phyloP scores from a whole-genome alignment of 2,888 invertebrate genomes.

The Alentia gelatinosa region DNA sequence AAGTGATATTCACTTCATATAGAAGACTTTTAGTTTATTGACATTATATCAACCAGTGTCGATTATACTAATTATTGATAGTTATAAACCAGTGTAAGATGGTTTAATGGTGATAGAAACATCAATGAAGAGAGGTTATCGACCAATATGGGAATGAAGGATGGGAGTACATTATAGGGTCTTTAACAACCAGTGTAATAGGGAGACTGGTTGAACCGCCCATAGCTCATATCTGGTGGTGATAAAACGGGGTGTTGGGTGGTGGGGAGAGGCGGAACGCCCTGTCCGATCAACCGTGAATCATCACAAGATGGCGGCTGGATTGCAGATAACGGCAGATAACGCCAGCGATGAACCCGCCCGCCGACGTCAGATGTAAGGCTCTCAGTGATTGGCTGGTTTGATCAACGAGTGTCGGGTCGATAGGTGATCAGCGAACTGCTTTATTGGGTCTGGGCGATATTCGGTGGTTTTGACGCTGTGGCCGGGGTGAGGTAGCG shows the following conservation, averaged over 20 bases:
- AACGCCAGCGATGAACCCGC: background rate
- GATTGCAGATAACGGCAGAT: conserved; percentile 16
- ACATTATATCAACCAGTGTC: too few species aligned
- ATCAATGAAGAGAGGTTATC: too few species aligned
- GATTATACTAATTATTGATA: too few species aligned
- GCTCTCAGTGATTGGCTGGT: background rate
- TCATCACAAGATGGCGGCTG: conserved; percentile 13
- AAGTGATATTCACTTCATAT: too few species aligned
- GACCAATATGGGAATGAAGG: too few species aligned
- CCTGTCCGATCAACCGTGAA: conserved; percentile 24
- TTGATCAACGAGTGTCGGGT: background rate
- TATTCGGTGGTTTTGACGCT: background rate
- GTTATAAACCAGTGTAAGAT: too few species aligned
- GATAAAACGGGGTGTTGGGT: background rate
- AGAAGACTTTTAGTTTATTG: too few species aligned
- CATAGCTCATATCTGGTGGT: background rate
- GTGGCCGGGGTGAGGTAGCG: background rate
- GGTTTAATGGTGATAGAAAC: too few species aligned
- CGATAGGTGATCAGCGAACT: conserved; percentile 37
- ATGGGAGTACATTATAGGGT: too few species aligned
- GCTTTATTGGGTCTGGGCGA: conserved; percentile 20
- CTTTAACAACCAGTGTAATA: background rate
- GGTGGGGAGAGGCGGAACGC: background rate
- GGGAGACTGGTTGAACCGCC: background rate
- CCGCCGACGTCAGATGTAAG: conserved; percentile 25